Conservation (phyloP, 2,888 invertebrate genomes). For the Melieria picta region DNA sequence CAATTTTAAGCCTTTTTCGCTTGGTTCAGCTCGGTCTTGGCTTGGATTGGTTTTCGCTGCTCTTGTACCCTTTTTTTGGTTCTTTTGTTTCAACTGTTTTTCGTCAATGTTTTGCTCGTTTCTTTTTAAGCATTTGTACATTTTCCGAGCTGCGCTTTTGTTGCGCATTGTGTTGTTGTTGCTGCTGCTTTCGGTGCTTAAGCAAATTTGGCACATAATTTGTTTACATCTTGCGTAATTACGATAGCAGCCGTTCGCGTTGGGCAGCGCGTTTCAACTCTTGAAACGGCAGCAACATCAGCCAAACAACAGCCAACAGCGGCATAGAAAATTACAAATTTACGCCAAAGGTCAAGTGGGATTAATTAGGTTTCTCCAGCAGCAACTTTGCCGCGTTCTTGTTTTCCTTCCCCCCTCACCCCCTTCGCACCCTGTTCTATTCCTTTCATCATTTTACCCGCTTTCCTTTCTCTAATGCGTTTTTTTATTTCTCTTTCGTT, state of each 20-base stretch:
- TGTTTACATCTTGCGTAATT: slow-evolving; percentile 14
- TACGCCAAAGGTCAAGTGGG: slow-evolving; percentile 23
- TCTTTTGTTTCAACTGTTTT: slow-evolving; percentile 3
- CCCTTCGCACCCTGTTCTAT: neutral
- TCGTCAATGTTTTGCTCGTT: neutral
- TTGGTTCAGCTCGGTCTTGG: too few species aligned
- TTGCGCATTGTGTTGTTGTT: slow-evolving; percentile 13
- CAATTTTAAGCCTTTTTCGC: too few species aligned
- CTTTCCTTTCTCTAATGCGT: neutral
- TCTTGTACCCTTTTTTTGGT: slow-evolving; percentile 10
- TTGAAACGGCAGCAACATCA: too few species aligned
- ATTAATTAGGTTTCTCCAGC: slow-evolving; percentile 17
- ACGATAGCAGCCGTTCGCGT: neutral
- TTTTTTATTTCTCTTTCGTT: neutral
- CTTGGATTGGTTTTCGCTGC: neutral
- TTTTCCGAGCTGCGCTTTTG: neutral
- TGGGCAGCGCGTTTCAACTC: too few species aligned
- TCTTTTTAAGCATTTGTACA: neutral
- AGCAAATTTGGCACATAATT: slow-evolving; percentile 27
- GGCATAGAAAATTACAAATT: neutral
- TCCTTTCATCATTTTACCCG: neutral
- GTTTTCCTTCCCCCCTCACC: neutral
- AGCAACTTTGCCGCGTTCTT: neutral
- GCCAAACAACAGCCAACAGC: too few species aligned
- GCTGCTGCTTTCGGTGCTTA: neutral